phyloP scores from a whole-genome alignment of 2,888 invertebrate genomes.

The Ypsolopha sequella region DNA sequence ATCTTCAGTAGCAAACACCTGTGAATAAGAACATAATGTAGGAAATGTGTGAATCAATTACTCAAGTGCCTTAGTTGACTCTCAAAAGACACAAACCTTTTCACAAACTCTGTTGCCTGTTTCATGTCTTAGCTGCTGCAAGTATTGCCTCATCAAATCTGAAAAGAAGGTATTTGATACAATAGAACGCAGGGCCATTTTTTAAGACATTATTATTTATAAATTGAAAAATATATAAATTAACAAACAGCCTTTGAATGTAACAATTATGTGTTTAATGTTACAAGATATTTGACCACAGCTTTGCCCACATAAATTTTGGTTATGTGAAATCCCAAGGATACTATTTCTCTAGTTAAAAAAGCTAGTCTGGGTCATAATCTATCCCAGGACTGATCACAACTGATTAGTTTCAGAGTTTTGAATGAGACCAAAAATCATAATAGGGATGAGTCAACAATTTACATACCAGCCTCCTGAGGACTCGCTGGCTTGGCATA shows the following conservation, averaged over 20 bases:
- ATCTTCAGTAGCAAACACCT: slow-evolving; percentile 86
- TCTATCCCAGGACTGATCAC: too few species aligned
- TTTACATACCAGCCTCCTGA: slow-evolving; percentile 81
- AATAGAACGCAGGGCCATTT: too few species aligned
- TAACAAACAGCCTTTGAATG: too few species aligned
- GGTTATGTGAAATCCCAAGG: too few species aligned
- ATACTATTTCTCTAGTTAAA: too few species aligned
- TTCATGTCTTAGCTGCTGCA: slow-evolving; percentile 96
- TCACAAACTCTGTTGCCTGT: slow-evolving; percentile 92
- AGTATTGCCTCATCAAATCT: slow-evolving; percentile 93
- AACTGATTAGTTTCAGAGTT: too few species aligned
- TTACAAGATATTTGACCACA: neutral
- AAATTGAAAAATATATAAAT: neutral
- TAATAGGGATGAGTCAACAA: neutral
- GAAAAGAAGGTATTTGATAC: slow-evolving; percentile 29
- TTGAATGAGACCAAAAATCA: too few species aligned
- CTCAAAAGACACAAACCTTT: slow-evolving; percentile 64
- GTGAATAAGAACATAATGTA: slow-evolving; percentile 7
- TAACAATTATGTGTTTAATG: too few species aligned
- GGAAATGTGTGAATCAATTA: too few species aligned
- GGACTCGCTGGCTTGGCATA: slow-evolving; percentile 87
- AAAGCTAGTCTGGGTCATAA: neutral
- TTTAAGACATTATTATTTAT: too few species aligned
- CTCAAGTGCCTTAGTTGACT: too few species aligned
- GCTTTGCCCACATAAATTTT: too few species aligned